These are phyloP conservation scores for Limnephilus rhombicus DNA, from an alignment of 2,888 invertebrate genomes.

Conservation along the genomic window DNA sequence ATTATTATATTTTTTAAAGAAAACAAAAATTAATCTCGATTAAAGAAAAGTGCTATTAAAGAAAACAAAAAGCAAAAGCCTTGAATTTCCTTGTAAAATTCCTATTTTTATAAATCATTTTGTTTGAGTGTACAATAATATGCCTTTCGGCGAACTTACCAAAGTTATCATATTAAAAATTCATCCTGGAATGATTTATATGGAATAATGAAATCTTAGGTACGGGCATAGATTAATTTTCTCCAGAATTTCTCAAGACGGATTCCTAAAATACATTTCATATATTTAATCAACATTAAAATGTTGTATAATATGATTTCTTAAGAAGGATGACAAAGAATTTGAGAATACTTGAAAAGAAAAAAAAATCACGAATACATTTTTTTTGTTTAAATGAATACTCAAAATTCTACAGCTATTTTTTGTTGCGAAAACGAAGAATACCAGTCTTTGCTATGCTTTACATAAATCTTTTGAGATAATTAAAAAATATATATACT, in stretches of 20 bases:
- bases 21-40: too few relatives aligned
- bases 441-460: too few relatives aligned
- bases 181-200: background rate
- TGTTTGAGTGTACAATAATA: background rate
- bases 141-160: background rate
- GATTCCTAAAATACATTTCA: background rate
- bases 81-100: too few relatives aligned
- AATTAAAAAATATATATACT: too few relatives aligned
- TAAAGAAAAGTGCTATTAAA: too few relatives aligned
- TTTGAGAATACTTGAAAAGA: background rate
- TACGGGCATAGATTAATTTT: background rate
- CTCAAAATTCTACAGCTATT: too few relatives aligned
- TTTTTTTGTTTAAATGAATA: too few relatives aligned
- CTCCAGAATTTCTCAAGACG: background rate
- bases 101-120: too few relatives aligned
- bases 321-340: background rate
- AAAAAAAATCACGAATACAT: background rate
- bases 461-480: too few relatives aligned
- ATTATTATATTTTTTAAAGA: too few relatives aligned
- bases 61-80: too few relatives aligned
- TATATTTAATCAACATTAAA: conserved; percentile 11
- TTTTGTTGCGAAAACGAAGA: too few relatives aligned
- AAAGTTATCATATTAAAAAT: background rate
- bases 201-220: background rate
- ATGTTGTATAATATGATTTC: background rate